A percentile compares a stretch with the other conserved stretches of the same genome.
Evolutionary conservation across 1,140 invertebrate genomes (phyloP).

Genomic region (Euura saliciscinereae): DNA sequence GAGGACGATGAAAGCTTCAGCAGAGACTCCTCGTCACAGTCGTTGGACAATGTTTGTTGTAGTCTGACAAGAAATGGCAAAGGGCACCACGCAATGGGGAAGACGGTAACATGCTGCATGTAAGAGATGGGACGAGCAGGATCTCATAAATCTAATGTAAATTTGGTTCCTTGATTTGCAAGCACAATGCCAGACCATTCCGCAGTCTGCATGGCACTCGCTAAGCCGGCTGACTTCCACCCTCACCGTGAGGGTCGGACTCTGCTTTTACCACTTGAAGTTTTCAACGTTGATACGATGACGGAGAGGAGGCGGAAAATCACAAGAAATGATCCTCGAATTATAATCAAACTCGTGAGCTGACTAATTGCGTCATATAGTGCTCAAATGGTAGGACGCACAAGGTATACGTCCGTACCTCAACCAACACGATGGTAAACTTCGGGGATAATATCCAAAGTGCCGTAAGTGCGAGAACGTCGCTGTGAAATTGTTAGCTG

Average conservation of each 20-base stretch:
- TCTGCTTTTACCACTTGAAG: no score
- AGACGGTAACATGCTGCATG: background rate
- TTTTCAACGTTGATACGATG: no score
- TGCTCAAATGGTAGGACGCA: background rate
- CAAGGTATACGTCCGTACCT: background rate
- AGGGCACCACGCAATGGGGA: background rate
- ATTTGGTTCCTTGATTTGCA: conserved; percentile 12
- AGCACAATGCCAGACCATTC: conserved; percentile 13
- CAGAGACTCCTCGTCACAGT: background rate
- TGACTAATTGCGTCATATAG: no score
- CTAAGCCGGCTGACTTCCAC: background rate
- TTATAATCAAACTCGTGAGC: no score
- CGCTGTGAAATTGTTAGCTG: conserved; percentile 1
- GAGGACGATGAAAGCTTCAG: no score
- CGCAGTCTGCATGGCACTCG: background rate
- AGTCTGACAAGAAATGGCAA: background rate
- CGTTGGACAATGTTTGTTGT: background rate
- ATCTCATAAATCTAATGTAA: conserved; percentile 14
- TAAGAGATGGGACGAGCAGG: background rate
- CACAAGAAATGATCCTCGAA: no score
- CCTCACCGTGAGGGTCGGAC: no score
- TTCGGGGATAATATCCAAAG: background rate
- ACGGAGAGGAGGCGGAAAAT: no score
- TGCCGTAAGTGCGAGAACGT: background rate
- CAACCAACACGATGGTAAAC: background rate